Evolutionary conservation across 2,113 vertebrate genomes (phyloP), one percentile per base, ranked within the genome.

Genomic region (Callocephalon fimbriatum): DNA sequence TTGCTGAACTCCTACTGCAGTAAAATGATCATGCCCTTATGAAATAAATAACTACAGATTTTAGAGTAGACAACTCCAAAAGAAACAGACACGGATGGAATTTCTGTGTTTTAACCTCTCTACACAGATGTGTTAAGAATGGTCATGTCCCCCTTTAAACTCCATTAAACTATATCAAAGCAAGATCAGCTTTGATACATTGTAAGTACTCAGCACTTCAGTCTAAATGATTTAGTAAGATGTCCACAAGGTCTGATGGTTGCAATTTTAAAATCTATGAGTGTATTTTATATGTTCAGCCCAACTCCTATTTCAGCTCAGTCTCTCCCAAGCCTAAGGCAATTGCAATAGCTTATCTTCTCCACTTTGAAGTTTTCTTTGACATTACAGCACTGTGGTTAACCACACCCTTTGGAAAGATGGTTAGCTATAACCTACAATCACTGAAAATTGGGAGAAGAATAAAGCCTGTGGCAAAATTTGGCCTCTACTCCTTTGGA

Each of bases 241-340:
- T 25, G 93, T 96, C 93, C 91, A 95, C 79, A 87, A 88, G 94
- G 90, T 86, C 88, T 88, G 77, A 68, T 91, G 94, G 67, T 70
- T 96, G 96, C 94, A 72, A 61, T 91, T 95, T 95, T 90, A 85
- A 95, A 96, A 94, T 89, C 75, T n/a, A 78, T 62, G 78, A 91
- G 94, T 71, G 90, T 95, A 93, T 95, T 98, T 98, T 92, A 96
- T 77, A 95, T 26, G 38, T 95, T 96, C 91, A 94, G 96, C 93
- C 97, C 93, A 95, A 97, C 93, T 98, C 97, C 97, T 96, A 77
- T 97, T 98, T 96, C 97, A 97, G 94, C 81, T 87, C 56, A 37
- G 98, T 94, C 95, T 96, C 98, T 98, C 99, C 99, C 98, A 97
- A 96, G 98, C 99, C 99, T 95, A 67, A 79, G 98, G 99, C 98